Evolutionary conservation across 2,888 invertebrate species (phyloP).

Genomic region (Nebria salina): DNA sequence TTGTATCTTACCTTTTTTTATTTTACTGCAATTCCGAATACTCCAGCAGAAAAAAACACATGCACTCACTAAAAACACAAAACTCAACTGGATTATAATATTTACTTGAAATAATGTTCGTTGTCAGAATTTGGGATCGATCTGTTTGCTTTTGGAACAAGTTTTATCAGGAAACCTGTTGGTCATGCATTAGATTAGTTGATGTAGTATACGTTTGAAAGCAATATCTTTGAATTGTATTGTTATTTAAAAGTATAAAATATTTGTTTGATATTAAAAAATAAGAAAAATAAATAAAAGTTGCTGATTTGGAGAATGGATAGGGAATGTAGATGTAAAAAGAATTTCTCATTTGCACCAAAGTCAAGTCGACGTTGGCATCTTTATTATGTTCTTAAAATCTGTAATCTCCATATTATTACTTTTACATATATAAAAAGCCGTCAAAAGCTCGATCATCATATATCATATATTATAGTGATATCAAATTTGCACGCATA

Average conservation of each 20-base stretch:
- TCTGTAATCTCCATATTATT: conserved; percentile 63
- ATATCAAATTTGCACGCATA: conserved; percentile 63
- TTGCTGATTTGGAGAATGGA: background rate
- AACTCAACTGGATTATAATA: background rate
- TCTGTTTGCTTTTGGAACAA: background rate
- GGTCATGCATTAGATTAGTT: background rate
- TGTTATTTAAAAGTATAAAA: too few relatives aligned
- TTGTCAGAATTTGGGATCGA: background rate
- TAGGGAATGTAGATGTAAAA: background rate
- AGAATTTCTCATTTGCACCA: conserved; percentile 42
- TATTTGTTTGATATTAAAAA: too few relatives aligned
- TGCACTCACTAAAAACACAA: conserved; percentile 4
- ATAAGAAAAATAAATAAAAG: background rate
- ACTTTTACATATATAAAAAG: conserved; percentile 63
- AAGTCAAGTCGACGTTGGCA: conserved; percentile 60
- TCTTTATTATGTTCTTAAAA: conserved; percentile 63
- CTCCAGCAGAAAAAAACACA: background rate
- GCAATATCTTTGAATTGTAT: too few relatives aligned
- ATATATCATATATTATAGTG: conserved; percentile 61
- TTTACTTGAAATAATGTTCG: background rate
- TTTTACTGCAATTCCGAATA: background rate
- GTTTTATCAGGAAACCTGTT: background rate
- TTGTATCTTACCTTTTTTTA: too few relatives aligned
- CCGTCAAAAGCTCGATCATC: conserved; percentile 65
- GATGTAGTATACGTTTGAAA: too few relatives aligned